These are phyloP conservation scores for Pelodytes ibericus DNA, from an alignment of 2,797 vertebrate species.

Conservation along the genomic window DNA sequence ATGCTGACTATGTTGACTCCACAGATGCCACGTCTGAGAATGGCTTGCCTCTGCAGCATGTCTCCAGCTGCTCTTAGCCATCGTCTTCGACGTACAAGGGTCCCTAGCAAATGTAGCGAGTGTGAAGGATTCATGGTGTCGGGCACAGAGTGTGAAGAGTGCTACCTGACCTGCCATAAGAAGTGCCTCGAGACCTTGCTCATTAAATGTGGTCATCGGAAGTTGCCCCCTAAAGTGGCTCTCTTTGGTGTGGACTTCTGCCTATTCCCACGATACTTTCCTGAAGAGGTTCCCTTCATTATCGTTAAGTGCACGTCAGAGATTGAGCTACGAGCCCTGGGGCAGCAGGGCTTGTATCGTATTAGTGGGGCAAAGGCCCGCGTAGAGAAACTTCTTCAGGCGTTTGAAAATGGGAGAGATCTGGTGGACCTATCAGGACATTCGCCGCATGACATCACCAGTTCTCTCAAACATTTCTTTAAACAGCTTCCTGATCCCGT, in stretches of 20 bases:
- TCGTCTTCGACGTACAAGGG: constrained; percentile 81
- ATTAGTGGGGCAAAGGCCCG: constrained; percentile 90
- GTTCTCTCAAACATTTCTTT: constrained; percentile 90
- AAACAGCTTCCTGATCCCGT: constrained; percentile 92
- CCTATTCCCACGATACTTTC: constrained; percentile 73
- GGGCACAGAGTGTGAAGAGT: constrained; percentile 94
- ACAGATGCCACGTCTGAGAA: constrained; percentile 65
- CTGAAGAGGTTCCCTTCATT: constrained; percentile 84
- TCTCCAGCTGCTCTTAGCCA: constrained; percentile 85
- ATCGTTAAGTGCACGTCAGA: constrained; percentile 84
- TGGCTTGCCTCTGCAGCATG: constrained; percentile 57
- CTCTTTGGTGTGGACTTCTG: constrained; percentile 85
- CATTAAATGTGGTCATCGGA: constrained; percentile 82
- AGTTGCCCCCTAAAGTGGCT: constrained; percentile 66
- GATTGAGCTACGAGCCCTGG: constrained; percentile 85
- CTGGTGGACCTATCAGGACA: constrained; percentile 87
- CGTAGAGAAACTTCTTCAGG: constrained; percentile 87
- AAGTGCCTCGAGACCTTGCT: constrained; percentile 89
- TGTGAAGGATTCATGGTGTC: constrained; percentile 91
- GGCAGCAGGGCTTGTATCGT: constrained; percentile 90
- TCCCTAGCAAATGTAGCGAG: constrained; percentile 88
- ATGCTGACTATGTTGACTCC: constrained; percentile 65
- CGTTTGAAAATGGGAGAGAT: constrained; percentile 83
- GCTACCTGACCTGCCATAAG: constrained; percentile 86
- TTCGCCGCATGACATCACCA: constrained; percentile 90